Conservation (phyloP, 1,140 invertebrate species). For the Saccostrea cuccullata region DNA sequence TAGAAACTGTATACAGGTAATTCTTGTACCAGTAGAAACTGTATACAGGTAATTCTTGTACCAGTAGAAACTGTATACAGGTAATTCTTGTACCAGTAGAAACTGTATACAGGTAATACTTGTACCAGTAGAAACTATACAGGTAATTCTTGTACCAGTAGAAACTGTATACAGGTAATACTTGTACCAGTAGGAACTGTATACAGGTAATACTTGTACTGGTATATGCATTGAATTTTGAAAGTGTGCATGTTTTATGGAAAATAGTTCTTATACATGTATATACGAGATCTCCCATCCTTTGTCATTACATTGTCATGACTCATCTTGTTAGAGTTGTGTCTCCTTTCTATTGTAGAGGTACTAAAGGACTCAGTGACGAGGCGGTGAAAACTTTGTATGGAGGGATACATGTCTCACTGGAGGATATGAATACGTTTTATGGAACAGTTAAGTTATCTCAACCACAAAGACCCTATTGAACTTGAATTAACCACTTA, state of each 20-base stretch:
- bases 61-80: slow-evolving; percentile 92
- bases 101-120: slow-evolving; percentile 88
- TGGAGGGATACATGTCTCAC: slow-evolving; percentile 82
- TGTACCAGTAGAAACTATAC: no score
- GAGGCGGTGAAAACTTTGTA: slow-evolving; percentile 93
- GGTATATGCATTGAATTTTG: no score
- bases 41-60: slow-evolving; percentile 90
- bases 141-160: slow-evolving; percentile 82
- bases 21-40: slow-evolving; percentile 86
- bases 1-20: slow-evolving; percentile 93
- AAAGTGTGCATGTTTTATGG: no score
- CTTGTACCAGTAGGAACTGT: slow-evolving; percentile 91
- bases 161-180: slow-evolving; percentile 91
- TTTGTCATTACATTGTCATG: no score
- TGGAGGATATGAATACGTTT: slow-evolving; percentile 78
- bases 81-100: slow-evolving; percentile 83
- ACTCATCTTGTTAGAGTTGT: no score
- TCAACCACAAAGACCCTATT: no score
- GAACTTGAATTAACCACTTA: no score
- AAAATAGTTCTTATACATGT: no score
- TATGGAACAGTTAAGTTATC: slow-evolving; percentile 71
- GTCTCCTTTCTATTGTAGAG: slow-evolving; percentile 72
- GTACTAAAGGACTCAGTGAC: slow-evolving; percentile 88
- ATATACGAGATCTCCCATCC: no score
- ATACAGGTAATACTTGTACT: slow-evolving; percentile 85